Evolutionary conservation across 1,140 invertebrate species (phyloP), one percentile per base, ranked within the genome.

Genomic region (Hesperophylax magnus): DNA sequence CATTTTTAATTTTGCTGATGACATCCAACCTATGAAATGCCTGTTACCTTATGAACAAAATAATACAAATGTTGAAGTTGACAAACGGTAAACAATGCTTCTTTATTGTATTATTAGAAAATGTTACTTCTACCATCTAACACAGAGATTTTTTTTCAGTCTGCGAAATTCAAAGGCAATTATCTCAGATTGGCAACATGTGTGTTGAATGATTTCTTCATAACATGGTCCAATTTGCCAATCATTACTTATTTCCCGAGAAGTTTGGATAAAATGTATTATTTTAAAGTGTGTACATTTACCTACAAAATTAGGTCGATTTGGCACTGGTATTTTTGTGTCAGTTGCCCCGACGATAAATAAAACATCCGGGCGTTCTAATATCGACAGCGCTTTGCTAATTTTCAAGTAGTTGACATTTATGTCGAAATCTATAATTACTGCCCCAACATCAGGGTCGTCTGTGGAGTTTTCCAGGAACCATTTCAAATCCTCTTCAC

Each of bases 361-460:
- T 39, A 86, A 65, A 39, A 87, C 88, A 56, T 86, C 86, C 5
- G 86, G 85, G 17, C 81, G 53, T 9, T 69, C 31, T 79, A 83
- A 56, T 86, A 81, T 56, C 85, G 86, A 1, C 84, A 61, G 75
- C 85, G 86, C 88, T 8, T 86, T 85, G 63, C 86, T 77, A 34
- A 89, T 17, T 77, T 88, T 88, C 0, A 83, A 22, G n/a, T 85
- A 85, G 15, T 69, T 86, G 7, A 87, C 27, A 76, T 88, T 88
- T n/a, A 87, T 85, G 79, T 89, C 88, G 34, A 86, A 82, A 83
- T 89, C 88, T 34, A 88, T 81, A 24, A 88, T 60, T 17, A 88
- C 86, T 9, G 88, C 89, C 2, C 88, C 77, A 4, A 89, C 83
- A 1, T 85, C 85, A 15, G 85, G 65, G 5, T 85, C 63, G 18